phyloP scores from a whole-genome alignment of 2,113 vertebrate species.

The Nothocercus julius region DNA sequence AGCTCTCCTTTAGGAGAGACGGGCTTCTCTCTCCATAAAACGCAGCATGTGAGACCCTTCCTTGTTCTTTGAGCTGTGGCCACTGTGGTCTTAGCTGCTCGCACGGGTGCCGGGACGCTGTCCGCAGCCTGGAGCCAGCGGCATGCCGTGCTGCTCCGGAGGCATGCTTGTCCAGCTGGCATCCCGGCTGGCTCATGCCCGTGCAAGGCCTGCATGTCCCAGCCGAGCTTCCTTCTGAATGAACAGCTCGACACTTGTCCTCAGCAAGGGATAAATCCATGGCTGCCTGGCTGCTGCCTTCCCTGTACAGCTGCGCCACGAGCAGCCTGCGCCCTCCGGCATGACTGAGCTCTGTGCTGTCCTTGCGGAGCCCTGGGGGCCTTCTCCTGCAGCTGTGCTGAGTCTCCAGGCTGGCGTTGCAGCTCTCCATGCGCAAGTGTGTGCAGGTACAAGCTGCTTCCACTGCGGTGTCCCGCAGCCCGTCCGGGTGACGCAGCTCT shows the following conservation, averaged over 20 bases:
- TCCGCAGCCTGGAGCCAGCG: rapidly evolving
- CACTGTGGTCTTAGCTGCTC: not conserved
- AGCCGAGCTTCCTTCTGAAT: not conserved
- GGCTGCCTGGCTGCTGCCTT: not conserved
- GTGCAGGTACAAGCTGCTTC: slow-evolving; percentile 64
- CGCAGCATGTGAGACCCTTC: rapidly evolving
- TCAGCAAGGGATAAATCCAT: not conserved
- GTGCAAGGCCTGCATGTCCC: not conserved
- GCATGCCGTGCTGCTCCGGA: rapidly evolving
- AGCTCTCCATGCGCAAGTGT: not conserved
- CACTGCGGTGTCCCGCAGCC: slow-evolving; percentile 4
- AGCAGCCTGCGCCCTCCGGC: no score
- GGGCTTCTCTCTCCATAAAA: not conserved
- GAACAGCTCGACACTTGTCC: not conserved
- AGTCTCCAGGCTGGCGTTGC: rapidly evolving
- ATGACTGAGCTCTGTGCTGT: no score
- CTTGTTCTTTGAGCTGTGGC: not conserved
- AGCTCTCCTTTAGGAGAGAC: rapidly evolving
- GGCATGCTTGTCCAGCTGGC: rapidly evolving
- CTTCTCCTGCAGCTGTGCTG: not conserved
- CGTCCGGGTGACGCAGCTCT: not conserved
- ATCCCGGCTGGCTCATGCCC: not conserved
- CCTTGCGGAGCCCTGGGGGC: no score
- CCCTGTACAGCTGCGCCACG: no score
- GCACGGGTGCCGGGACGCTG: not conserved